Evolutionary conservation across 2,888 invertebrate species (phyloP).

Genomic region (Vanessa cardui): DNA sequence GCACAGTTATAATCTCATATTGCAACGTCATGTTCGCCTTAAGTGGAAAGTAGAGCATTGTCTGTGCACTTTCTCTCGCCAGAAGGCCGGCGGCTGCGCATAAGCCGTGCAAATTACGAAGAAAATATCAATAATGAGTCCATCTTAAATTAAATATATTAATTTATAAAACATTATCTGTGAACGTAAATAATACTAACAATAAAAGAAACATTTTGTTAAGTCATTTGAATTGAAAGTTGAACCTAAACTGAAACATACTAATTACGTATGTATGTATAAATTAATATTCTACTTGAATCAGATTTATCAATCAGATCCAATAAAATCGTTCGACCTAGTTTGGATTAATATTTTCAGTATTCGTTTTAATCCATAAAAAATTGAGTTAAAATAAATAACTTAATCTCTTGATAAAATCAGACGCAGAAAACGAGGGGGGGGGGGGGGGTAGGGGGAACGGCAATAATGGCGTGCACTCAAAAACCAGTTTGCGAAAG

Average conservation of each 20-base stretch:
- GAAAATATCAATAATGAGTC: slow-evolving; percentile 16
- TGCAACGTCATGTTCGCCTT: slow-evolving; percentile 57
- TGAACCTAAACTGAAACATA: not conserved
- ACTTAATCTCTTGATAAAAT: slow-evolving; percentile 11
- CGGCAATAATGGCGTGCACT: slow-evolving; percentile 48
- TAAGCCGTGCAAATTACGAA: slow-evolving; percentile 61
- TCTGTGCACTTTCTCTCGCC: slow-evolving; percentile 72
- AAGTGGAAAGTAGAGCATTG: slow-evolving; percentile 73
- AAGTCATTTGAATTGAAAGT: too few relatives aligned
- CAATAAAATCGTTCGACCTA: too few relatives aligned
- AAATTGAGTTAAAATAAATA: not conserved
- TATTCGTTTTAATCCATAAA: not conserved
- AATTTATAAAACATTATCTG: not conserved
- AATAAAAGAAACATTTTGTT: too few relatives aligned
- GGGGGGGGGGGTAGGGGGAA: slow-evolving; percentile 45
- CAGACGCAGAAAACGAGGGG: slow-evolving; percentile 36
- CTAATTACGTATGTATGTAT: not conserved
- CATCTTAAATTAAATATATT: not conserved
- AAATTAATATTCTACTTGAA: not conserved
- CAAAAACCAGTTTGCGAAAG: slow-evolving; percentile 72
- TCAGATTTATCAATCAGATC: not conserved
- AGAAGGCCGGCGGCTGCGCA: slow-evolving; percentile 63
- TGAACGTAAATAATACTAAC: too few relatives aligned
- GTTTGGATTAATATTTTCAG: not conserved
- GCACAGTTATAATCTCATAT: slow-evolving; percentile 43